Evolutionary conservation across 2,888 invertebrate genomes (phyloP).

Genomic region (Volucella inflata): DNA sequence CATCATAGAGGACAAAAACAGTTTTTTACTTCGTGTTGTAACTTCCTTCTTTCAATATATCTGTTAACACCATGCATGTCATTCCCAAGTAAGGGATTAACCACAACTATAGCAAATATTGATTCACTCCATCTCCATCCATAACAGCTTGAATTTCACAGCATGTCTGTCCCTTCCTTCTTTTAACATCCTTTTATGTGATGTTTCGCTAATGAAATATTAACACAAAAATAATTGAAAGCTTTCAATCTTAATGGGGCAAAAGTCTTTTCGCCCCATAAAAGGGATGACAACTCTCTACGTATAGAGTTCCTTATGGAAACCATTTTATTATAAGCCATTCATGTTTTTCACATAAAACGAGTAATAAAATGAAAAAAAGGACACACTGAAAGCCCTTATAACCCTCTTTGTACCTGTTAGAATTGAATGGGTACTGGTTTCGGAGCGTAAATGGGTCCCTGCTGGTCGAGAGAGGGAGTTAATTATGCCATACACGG

Average conservation of each 20-base stretch:
- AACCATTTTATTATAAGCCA: constrained; percentile 52
- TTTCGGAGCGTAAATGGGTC: constrained; percentile 67
- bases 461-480: constrained; percentile 48
- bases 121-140: constrained; percentile 18
- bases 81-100: constrained; percentile 27
- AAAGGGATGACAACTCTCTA: constrained; percentile 5
- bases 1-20: constrained; percentile 48
- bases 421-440: constrained; percentile 51
- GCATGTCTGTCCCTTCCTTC: not conserved
- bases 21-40: constrained; percentile 5
- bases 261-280: constrained; percentile 7
- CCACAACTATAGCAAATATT: constrained; percentile 62
- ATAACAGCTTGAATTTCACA: not conserved
- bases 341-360: constrained; percentile 68
- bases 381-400: constrained; percentile 51
- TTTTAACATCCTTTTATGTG: constrained; percentile 47
- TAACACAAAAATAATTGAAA: constrained; percentile 82
- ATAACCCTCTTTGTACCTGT: constrained; percentile 55
- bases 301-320: not conserved
- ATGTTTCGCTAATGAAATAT: constrained; percentile 81
- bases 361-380: constrained; percentile 66
- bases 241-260: constrained; percentile 77
- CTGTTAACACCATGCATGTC: constrained; percentile 23
- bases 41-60: constrained; percentile 35
- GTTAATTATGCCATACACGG: constrained; percentile 41